Percentiles rank a stretch among this genome's conserved stretches.
Evolutionary conservation across 2,888 invertebrate species (phyloP).

Genomic region (Tanypteryx hageni): DNA sequence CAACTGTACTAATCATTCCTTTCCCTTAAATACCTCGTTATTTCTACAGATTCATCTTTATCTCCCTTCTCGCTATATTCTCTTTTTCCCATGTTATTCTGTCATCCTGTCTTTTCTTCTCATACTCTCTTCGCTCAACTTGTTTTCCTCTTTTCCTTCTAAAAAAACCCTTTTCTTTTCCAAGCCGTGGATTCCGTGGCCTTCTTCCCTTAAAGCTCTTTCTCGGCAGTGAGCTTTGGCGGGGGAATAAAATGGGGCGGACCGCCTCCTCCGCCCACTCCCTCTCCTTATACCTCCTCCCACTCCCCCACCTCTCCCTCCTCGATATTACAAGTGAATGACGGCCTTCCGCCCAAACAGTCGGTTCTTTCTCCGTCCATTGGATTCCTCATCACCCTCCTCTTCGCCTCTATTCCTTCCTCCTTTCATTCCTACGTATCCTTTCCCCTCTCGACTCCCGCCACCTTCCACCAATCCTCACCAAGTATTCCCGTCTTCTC

Average conservation of each 20-base stretch:
- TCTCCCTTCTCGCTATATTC: too few relatives aligned
- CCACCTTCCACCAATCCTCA: too few relatives aligned
- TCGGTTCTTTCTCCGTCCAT: neutral
- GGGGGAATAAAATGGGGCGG: neutral
- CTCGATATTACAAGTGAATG: constrained; percentile 1
- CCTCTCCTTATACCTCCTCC: neutral
- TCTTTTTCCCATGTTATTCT: too few relatives aligned
- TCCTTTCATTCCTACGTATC: neutral
- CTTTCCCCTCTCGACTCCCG: neutral
- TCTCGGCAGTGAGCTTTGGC: neutral
- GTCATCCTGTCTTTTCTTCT: too few relatives aligned
- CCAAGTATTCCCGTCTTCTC: too few relatives aligned
- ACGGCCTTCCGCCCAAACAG: constrained; percentile 19
- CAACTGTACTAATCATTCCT: too few relatives aligned
- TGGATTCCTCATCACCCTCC: neutral
- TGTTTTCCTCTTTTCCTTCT: neutral
- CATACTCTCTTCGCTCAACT: too few relatives aligned
- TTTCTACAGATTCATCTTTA: too few relatives aligned
- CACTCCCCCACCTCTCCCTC: neutral
- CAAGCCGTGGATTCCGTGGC: neutral
- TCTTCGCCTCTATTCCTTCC: neutral
- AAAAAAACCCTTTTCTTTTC: neutral
- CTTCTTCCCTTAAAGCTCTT: neutral
- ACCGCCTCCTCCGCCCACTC: neutral
- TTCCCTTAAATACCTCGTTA: too few relatives aligned